Conservation (phyloP, 2,888 invertebrate genomes). For the Drosophila antonietae region DNA sequence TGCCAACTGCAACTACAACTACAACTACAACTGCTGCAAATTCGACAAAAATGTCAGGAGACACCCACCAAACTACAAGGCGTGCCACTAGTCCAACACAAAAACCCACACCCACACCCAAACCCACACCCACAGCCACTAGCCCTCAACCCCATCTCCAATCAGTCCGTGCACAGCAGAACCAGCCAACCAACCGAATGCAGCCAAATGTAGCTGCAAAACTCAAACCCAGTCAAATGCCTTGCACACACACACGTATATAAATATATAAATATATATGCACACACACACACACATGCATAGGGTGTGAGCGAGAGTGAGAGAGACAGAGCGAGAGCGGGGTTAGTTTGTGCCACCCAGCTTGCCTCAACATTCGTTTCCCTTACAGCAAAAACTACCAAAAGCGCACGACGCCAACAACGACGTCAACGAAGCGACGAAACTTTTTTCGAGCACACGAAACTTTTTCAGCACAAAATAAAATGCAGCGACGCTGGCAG, state of each 20-base stretch:
- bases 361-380: conserved; percentile 44
- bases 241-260: conserved; percentile 37
- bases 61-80: conserved; percentile 78
- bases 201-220: conserved; percentile 80
- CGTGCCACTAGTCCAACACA: conserved; percentile 19
- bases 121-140: not conserved
- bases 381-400: conserved; percentile 72
- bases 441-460: conserved; percentile 84
- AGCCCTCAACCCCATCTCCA: not conserved
- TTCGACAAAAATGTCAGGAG: conserved; percentile 82
- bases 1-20: conserved; percentile 25
- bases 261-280: conserved; percentile 25
- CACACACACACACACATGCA: conserved; percentile 31
- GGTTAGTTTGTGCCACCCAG: conserved; percentile 38
- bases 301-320: conserved; percentile 20
- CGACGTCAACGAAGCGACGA: conserved; percentile 80
- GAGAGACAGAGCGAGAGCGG: conserved; percentile 16
- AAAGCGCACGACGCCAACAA: conserved; percentile 67
- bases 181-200: conserved; percentile 71
- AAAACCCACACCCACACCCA: not conserved
- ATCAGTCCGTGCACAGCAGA: conserved; percentile 27
- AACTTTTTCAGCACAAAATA: conserved; percentile 84
- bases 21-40: conserved; percentile 61
- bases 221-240: conserved; percentile 73
- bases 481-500: conserved; percentile 70